Conservation (phyloP, 2,888 invertebrate species). For the Polyommatus iphigenia region DNA sequence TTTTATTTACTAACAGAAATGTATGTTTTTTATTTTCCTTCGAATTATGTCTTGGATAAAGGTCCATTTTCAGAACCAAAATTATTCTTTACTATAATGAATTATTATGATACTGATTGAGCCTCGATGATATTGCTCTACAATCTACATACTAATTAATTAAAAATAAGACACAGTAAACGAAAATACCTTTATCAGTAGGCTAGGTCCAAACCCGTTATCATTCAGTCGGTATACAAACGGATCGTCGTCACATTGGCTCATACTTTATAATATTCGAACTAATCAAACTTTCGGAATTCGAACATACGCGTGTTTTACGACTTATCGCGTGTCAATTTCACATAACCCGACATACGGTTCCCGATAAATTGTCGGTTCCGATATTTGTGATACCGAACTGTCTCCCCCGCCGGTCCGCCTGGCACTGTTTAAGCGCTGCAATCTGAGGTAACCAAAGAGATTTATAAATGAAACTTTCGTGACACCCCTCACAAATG, state of each 20-base stretch:
- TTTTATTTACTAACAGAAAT: no score
- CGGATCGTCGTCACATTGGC: constrained; percentile 80
- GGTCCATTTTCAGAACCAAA: no score
- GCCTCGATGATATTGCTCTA: no score
- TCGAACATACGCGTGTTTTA: constrained; percentile 24
- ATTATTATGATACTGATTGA: no score
- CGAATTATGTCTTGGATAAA: no score
- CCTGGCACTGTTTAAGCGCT: constrained; percentile 32
- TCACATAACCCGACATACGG: constrained; percentile 29
- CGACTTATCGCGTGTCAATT: constrained; percentile 37
- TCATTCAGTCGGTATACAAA: constrained; percentile 88
- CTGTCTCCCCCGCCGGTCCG: constrained; percentile 29
- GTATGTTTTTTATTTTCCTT: no score
- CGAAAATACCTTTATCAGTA: constrained; percentile 83
- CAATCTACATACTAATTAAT: neutral
- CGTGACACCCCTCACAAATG: constrained; percentile 55
- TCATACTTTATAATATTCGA: constrained; percentile 51
- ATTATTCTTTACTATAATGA: no score
- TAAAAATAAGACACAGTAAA: neutral
- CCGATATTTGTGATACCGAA: constrained; percentile 39
- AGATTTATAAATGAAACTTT: constrained; percentile 64
- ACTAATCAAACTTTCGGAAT: constrained; percentile 18
- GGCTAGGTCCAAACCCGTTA: constrained; percentile 86
- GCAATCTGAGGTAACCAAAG: constrained; percentile 49
- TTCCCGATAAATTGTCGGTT: constrained; percentile 36